phyloP scores from a whole-genome alignment of 2,113 vertebrate species.

The Phalacrocorax brasilianus region DNA sequence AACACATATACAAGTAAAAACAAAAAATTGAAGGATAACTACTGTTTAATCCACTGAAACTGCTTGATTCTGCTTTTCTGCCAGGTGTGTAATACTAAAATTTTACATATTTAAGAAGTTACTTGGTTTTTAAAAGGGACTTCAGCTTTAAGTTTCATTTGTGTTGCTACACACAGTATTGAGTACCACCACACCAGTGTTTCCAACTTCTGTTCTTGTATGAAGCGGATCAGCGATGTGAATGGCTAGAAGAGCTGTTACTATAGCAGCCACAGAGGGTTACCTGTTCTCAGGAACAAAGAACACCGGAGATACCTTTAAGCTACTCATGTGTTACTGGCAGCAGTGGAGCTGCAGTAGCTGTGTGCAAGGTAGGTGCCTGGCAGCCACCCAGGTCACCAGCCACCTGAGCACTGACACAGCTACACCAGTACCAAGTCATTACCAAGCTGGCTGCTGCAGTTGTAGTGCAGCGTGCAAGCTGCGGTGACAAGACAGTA shows the following conservation, averaged over 20 bases:
- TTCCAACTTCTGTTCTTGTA: neutral
- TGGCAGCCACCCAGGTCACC: neutral
- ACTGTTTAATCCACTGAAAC: neutral
- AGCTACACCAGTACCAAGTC: neutral
- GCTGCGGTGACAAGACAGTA: accelerated
- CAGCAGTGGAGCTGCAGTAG: too few species aligned
- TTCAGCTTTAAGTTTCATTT: neutral
- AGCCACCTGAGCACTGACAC: neutral
- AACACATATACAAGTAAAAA: neutral
- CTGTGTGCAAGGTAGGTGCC: accelerated
- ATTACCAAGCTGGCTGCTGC: neutral
- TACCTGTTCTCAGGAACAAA: neutral
- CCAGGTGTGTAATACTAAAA: neutral
- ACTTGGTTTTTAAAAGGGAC: neutral
- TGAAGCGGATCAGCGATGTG: neutral
- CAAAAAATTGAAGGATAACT: neutral
- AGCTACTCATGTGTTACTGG: neutral
- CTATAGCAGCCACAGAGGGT: accelerated
- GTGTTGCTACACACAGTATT: neutral
- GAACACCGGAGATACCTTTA: neutral
- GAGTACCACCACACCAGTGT: accelerated
- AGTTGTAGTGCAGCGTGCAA: accelerated
- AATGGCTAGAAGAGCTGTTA: neutral
- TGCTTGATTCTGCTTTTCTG: neutral
- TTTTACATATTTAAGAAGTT: neutral